These are phyloP conservation scores for Ichneumon xanthorius DNA, from an alignment of 2,888 invertebrate genomes.

Conservation along the genomic window DNA sequence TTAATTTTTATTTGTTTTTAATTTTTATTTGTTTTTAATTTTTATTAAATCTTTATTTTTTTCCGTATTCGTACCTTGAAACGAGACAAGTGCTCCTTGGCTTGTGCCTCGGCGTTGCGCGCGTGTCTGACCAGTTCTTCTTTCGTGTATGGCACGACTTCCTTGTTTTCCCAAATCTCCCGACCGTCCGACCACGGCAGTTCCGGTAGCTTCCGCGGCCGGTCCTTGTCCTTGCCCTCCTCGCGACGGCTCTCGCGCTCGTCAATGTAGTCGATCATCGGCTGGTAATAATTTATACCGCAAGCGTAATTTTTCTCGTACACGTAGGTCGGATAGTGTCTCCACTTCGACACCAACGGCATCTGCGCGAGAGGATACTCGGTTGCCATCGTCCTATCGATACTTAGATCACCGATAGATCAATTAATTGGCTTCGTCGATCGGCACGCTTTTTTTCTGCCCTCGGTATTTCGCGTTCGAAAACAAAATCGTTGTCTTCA, in stretches of 20 bases:
- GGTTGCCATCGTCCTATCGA: constrained; percentile 75
- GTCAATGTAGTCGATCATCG: constrained; percentile 94
- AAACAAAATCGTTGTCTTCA: not conserved
- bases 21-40: not conserved
- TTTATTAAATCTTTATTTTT: not conserved
- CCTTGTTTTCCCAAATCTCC: constrained; percentile 87
- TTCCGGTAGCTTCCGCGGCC: constrained; percentile 87
- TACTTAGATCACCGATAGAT: not conserved
- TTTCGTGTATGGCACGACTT: constrained; percentile 89
- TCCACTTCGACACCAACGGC: constrained; percentile 82
- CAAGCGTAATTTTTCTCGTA: constrained; percentile 94
- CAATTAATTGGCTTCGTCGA: not conserved
- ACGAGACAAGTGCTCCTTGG: constrained; percentile 88
- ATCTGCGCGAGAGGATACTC: constrained; percentile 78
- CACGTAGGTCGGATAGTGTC: constrained; percentile 87
- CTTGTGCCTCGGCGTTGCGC: constrained; percentile 89
- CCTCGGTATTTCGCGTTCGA: not conserved
- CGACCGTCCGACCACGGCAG: constrained; percentile 87
- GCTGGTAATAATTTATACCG: constrained; percentile 94
- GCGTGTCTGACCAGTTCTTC: constrained; percentile 89
- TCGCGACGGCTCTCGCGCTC: constrained; percentile 86
- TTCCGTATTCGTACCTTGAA: constrained; percentile 84
- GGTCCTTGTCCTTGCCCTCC: constrained; percentile 70
- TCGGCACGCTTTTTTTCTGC: not conserved
- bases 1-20: not conserved